A percentile compares a stretch with the other conserved stretches of the same genome.
phyloP scores from a whole-genome alignment of 2,113 vertebrate species.

The Pelecanus crispus region DNA sequence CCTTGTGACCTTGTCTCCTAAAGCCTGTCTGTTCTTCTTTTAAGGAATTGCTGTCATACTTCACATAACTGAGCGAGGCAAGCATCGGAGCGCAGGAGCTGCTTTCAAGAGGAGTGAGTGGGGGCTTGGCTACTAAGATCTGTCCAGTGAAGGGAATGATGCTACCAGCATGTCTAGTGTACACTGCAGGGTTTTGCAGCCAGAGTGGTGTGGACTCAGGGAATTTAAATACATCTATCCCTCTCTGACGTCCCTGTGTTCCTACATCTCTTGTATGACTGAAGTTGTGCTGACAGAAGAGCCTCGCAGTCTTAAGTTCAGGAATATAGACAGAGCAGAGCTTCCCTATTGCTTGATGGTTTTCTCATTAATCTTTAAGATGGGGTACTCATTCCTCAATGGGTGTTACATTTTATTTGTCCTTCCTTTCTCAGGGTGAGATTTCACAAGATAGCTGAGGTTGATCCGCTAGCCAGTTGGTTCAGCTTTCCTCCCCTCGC shows the following conservation, averaged over 20 bases:
- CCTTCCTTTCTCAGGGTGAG: background rate
- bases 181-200: background rate
- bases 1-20: background rate
- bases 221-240: background rate
- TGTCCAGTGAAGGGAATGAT: background rate
- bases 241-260: fast-evolving
- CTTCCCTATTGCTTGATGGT: background rate
- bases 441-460: background rate
- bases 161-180: background rate
- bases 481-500: background rate
- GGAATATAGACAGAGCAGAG: background rate
- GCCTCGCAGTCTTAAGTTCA: background rate
- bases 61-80: background rate
- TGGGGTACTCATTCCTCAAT: background rate
- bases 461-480: background rate
- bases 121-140: background rate
- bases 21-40: background rate
- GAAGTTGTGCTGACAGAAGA: background rate
- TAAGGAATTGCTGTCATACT: background rate
- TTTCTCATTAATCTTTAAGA: slow-evolving; percentile 6
- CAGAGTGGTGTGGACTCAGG: background rate
- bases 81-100: fast-evolving
- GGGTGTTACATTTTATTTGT: background rate
- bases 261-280: background rate
- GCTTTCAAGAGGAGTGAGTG: background rate